A percentile compares a stretch with the other conserved stretches of the same genome.
These are phyloP conservation scores for Panopea generosa DNA, from an alignment of 2,888 invertebrate genomes.

Conservation along the genomic window DNA sequence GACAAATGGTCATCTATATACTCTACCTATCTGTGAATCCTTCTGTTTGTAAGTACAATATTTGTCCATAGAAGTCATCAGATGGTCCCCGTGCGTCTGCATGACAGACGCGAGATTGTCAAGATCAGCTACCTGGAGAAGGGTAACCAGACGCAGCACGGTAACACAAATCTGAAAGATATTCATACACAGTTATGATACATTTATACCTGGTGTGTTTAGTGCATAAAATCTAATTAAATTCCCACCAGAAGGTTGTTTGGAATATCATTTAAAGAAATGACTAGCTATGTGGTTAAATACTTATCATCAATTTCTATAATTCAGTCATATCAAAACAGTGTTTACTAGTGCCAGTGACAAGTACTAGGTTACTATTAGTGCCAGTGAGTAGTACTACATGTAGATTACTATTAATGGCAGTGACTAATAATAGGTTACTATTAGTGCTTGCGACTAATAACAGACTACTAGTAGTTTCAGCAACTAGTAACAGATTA, in stretches of 20 bases:
- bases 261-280: not conserved
- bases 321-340: not conserved
- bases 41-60: slow-evolving; percentile 41
- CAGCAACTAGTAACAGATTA: too few species aligned
- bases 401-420: too few species aligned
- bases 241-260: not conserved
- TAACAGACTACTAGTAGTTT: too few species aligned
- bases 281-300: too few species aligned
- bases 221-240: too few species aligned
- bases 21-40: slow-evolving; percentile 52
- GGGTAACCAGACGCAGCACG: slow-evolving; percentile 89
- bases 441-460: too few species aligned
- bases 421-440: too few species aligned
- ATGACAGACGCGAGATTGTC: slow-evolving; percentile 62
- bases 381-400: too few species aligned
- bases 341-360: not conserved
- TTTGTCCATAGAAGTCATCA: slow-evolving; percentile 68
- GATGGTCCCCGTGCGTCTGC: slow-evolving; percentile 53
- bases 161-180: slow-evolving; percentile 88
- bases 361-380: too few species aligned
- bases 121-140: slow-evolving; percentile 88
- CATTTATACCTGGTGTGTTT: too few species aligned
- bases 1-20: too few species aligned
- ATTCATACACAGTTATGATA: too few species aligned
- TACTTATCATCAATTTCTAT: not conserved